Evolutionary conservation across 2,797 vertebrate species (phyloP).

Genomic region (Falco novaeseelandiae): DNA sequence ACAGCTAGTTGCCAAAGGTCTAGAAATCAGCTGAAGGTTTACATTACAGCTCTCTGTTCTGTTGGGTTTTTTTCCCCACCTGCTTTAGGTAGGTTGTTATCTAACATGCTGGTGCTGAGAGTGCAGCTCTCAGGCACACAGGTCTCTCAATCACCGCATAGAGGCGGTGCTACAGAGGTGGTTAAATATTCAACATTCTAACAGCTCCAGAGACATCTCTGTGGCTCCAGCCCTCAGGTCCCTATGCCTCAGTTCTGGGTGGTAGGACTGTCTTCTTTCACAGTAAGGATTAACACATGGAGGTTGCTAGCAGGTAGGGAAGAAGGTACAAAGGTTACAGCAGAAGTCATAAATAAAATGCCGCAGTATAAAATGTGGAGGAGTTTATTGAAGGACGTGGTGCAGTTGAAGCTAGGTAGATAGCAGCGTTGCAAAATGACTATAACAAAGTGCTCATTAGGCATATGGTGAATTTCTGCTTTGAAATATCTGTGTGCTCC

Average conservation of each 20-base stretch:
- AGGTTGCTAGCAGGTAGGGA: neutral
- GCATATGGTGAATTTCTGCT: neutral
- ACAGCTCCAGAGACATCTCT: neutral
- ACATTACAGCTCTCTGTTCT: neutral
- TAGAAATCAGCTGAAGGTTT: neutral
- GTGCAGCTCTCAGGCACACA: neutral
- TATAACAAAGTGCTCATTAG: neutral
- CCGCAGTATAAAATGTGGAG: neutral
- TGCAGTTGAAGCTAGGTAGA: neutral
- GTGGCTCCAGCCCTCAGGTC: neutral
- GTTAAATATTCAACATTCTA: neutral
- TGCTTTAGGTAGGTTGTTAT: neutral
- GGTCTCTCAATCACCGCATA: rapidly evolving
- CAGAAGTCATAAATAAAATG: neutral
- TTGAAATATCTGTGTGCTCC: neutral
- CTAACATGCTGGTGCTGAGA: neutral
- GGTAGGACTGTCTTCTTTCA: neutral
- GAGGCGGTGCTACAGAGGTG: neutral
- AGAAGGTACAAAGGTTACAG: neutral
- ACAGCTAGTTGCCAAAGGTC: neutral
- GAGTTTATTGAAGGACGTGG: neutral
- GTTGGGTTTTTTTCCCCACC: neutral
- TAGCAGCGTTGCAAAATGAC: neutral
- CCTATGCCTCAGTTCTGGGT: neutral
- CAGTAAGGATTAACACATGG: neutral